Percentiles rank a stretch among this genome's conserved stretches.
Evolutionary conservation across 2,888 invertebrate genomes (phyloP).

Genomic region (Brenthis ino): DNA sequence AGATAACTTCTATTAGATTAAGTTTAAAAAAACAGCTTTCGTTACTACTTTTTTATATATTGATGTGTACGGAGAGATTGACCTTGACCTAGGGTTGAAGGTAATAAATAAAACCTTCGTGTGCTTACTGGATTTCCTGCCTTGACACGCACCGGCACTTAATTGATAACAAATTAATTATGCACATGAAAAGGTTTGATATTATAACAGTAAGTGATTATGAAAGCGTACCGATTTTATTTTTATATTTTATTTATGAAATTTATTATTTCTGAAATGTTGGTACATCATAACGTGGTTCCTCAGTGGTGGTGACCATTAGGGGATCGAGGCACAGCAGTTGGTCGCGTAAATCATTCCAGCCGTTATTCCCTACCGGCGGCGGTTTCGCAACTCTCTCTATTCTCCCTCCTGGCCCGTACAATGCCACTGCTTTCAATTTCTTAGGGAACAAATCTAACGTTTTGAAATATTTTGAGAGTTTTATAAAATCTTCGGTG

Average conservation of each 20-base stretch:
- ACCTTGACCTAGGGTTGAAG: neutral
- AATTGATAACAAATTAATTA: neutral
- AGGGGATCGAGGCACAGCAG: slow-evolving; percentile 53
- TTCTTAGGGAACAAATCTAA: no score
- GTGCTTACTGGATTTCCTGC: neutral
- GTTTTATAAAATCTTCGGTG: no score
- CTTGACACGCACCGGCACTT: slow-evolving; percentile 7
- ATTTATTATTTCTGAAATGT: no score
- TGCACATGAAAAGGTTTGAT: no score
- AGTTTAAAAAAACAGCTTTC: no score
- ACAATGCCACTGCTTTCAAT: slow-evolving; percentile 20
- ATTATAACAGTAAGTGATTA: no score
- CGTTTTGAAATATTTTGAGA: no score
- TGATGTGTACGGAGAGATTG: neutral
- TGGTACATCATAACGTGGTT: slow-evolving; percentile 18
- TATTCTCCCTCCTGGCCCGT: slow-evolving; percentile 43
- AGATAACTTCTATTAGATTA: no score
- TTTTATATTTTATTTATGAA: no score
- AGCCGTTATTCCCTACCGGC: slow-evolving; percentile 51
- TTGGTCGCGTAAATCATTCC: slow-evolving; percentile 55
- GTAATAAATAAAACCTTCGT: neutral
- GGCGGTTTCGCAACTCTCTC: slow-evolving; percentile 34
- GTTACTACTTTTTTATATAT: neutral
- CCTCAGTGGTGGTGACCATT: slow-evolving; percentile 27
- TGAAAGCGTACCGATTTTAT: no score